Conservation (phyloP, 2,888 invertebrate species). For the Bombyx huttoni region DNA sequence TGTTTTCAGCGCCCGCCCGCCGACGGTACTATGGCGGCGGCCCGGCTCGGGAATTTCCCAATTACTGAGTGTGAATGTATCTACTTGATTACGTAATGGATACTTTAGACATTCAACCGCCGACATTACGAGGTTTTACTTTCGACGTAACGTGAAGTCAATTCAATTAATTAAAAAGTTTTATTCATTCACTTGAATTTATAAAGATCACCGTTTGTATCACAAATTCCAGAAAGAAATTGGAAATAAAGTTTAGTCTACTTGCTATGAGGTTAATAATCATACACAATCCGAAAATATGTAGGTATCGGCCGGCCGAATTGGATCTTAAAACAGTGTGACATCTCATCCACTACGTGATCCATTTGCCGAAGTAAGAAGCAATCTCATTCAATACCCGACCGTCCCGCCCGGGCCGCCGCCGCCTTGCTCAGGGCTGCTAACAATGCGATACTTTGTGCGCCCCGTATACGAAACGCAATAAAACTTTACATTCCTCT, state of each 20-base stretch:
- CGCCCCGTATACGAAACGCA: conserved; percentile 52
- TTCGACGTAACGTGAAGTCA: neutral
- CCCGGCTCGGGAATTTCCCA: conserved; percentile 66
- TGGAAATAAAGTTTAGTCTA: neutral
- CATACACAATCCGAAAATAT: conserved; percentile 16
- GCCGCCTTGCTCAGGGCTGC: conserved; percentile 40
- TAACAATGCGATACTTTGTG: conserved; percentile 61
- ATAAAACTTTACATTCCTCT: conserved; percentile 67
- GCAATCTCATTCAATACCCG: conserved; percentile 74
- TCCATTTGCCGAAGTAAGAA: conserved; percentile 74
- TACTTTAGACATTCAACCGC: conserved; percentile 21
- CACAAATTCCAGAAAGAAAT: too few species aligned
- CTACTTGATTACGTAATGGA: conserved; percentile 55
- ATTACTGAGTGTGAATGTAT: conserved; percentile 67
- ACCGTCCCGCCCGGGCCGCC: conserved; percentile 26
- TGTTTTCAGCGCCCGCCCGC: conserved; percentile 65
- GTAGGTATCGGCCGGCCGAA: conserved; percentile 50
- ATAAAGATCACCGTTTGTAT: too few species aligned
- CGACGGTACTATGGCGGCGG: conserved; percentile 37
- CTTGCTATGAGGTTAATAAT: neutral
- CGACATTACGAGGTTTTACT: conserved; percentile 1
- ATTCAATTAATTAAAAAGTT: neutral
- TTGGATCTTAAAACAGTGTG: conserved; percentile 74
- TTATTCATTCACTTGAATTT: neutral
- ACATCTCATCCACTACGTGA: conserved; percentile 75